A percentile compares a stretch with the other conserved stretches of the same genome.
Evolutionary conservation across 1,140 invertebrate species (phyloP).

Genomic region (Pararge aegeria): DNA sequence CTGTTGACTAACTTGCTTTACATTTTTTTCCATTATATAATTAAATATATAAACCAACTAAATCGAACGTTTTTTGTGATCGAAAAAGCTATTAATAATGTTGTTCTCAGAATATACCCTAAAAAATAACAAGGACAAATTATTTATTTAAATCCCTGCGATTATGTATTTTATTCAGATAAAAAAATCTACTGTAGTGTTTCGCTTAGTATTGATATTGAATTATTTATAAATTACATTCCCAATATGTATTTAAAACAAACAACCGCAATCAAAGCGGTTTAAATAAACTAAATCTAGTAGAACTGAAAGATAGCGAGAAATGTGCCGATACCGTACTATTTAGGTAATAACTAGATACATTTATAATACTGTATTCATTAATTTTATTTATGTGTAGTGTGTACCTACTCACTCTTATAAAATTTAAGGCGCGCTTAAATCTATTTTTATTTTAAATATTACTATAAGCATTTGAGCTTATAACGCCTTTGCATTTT

Average conservation of each 20-base stretch:
- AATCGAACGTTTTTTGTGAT: too few species aligned
- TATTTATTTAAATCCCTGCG: too few species aligned
- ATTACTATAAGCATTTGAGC: conserved; percentile 26
- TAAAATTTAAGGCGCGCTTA: conserved; percentile 25
- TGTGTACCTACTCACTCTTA: background rate
- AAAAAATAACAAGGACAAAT: too few species aligned
- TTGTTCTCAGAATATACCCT: too few species aligned
- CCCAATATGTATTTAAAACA: background rate
- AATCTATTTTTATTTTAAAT: conserved; percentile 15
- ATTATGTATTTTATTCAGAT: too few species aligned
- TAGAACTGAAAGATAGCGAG: background rate
- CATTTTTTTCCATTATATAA: too few species aligned
- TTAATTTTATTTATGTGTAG: background rate
- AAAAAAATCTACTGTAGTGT: background rate
- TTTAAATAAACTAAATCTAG: background rate
- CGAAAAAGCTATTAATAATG: too few species aligned
- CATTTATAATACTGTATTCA: background rate
- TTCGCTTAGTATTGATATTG: background rate
- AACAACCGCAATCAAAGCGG: background rate
- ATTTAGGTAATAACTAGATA: background rate
- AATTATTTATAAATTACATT: background rate
- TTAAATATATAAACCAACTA: too few species aligned
- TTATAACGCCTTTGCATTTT: conserved; percentile 16
- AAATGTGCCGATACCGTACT: background rate
- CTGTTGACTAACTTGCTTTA: too few species aligned